phyloP scores from a whole-genome alignment of 2,797 vertebrate species.

The Enoplosus armatus region DNA sequence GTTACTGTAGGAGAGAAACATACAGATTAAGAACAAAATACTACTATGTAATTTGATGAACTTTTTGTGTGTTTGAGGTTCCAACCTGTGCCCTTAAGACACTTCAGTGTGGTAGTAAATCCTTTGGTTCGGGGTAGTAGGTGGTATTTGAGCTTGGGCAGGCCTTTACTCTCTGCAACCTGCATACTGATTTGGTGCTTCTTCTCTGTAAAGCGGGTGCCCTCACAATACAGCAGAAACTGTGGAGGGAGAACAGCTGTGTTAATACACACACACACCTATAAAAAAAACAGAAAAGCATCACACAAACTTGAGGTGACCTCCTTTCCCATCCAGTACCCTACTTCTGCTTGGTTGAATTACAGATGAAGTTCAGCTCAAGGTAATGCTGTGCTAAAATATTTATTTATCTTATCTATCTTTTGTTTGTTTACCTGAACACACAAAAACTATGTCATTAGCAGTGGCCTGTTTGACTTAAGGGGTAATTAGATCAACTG shows the following conservation, averaged over 20 bases:
- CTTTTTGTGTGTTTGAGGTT: neutral
- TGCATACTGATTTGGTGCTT: slow-evolving; percentile 99
- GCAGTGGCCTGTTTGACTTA: slow-evolving; percentile 32
- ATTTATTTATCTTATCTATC: slow-evolving; percentile 14
- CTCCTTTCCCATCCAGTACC: slow-evolving; percentile 30
- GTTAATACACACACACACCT: slow-evolving; percentile 26
- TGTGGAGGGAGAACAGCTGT: slow-evolving; percentile 62
- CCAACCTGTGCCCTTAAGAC: slow-evolving; percentile 96
- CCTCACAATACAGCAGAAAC: slow-evolving; percentile 98
- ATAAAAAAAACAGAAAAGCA: neutral
- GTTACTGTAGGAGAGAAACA: slow-evolving; percentile 82
- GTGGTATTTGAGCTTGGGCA: slow-evolving; percentile 96
- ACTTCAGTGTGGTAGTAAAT: slow-evolving; percentile 97
- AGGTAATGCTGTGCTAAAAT: slow-evolving; percentile 7
- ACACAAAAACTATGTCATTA: slow-evolving; percentile 17
- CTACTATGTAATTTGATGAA: neutral
- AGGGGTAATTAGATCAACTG: slow-evolving; percentile 64
- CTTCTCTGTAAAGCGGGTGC: slow-evolving; percentile 97
- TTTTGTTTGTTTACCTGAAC: slow-evolving; percentile 17
- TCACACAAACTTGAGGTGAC: slow-evolving; percentile 30
- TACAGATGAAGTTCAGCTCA: slow-evolving; percentile 38
- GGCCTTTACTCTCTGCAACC: slow-evolving; percentile 95
- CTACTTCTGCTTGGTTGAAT: slow-evolving; percentile 36
- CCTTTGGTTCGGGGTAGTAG: slow-evolving; percentile 97
- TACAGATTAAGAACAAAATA: neutral